Percentiles rank a stretch among this genome's conserved stretches.
These are phyloP conservation scores for Parotocinclus haroldoi DNA, from an alignment of 2,797 vertebrate species.

Conservation along the genomic window DNA sequence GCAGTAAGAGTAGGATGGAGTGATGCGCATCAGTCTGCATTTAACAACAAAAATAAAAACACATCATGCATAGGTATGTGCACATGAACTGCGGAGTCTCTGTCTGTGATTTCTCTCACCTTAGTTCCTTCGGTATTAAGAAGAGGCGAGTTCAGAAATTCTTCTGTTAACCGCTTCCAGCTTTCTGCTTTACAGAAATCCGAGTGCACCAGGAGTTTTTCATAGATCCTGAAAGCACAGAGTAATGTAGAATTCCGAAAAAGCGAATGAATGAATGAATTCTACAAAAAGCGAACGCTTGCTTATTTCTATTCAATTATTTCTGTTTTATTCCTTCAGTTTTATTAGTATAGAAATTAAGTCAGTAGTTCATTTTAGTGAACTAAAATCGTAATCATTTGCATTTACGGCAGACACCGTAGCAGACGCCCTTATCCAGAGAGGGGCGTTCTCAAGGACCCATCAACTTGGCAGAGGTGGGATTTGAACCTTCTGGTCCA, in stretches of 20 bases:
- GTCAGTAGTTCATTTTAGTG: too few species aligned
- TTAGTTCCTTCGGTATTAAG: constrained; percentile 77
- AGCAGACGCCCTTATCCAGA: too few species aligned
- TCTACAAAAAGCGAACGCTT: too few species aligned
- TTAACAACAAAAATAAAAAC: not conserved
- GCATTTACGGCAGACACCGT: too few species aligned
- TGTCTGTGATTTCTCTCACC: constrained; percentile 61
- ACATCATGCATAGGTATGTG: not conserved
- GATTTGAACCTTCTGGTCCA: too few species aligned
- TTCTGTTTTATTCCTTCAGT: too few species aligned
- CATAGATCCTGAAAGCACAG: constrained; percentile 79
- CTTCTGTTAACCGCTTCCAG: constrained; percentile 86
- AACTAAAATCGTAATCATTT: too few species aligned
- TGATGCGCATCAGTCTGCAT: constrained; percentile 82
- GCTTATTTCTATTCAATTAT: too few species aligned
- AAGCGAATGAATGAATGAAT: not conserved
- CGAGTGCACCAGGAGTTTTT: constrained; percentile 93
- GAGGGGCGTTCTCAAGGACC: too few species aligned
- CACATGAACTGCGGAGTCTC: not conserved
- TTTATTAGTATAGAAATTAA: too few species aligned
- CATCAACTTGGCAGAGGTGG: too few species aligned
- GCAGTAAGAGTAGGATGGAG: constrained; percentile 83
- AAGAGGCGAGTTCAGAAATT: constrained; percentile 85
- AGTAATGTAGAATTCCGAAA: not conserved
- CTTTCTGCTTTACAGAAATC: constrained; percentile 91